These are phyloP conservation scores for Brachionus sp. DNA, from an alignment of 1,140 invertebrate genomes.

Conservation along the genomic window DNA sequence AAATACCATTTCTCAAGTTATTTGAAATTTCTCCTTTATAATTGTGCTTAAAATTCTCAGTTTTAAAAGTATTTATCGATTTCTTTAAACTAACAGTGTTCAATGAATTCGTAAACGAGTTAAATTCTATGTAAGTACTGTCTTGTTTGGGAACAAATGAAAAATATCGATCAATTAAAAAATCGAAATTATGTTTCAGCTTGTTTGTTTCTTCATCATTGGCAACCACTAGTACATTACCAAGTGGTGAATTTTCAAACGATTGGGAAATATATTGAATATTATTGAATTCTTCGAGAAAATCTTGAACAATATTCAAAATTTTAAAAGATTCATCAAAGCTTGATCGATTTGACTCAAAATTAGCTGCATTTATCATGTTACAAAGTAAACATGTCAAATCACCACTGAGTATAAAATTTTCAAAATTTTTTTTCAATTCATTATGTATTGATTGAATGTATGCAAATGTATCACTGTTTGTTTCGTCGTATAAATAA, in stretches of 20 bases:
- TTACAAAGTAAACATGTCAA: constrained; percentile 33
- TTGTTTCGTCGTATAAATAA: constrained; percentile 39
- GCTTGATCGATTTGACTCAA: background rate
- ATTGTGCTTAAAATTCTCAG: background rate
- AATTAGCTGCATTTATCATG: constrained; percentile 39
- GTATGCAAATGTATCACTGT: constrained; percentile 38
- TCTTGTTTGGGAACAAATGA: background rate
- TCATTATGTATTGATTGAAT: constrained; percentile 36
- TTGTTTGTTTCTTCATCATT: background rate
- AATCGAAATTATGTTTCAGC: constrained; percentile 9
- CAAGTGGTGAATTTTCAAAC: background rate
- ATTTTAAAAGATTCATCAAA: background rate
- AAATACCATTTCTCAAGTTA: constrained; percentile 42
- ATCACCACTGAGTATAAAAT: constrained; percentile 2
- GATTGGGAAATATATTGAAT: constrained; percentile 36
- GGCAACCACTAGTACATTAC: background rate
- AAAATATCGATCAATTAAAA: constrained; percentile 17
- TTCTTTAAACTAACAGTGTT: constrained; percentile 11
- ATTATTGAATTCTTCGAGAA: constrained; percentile 13
- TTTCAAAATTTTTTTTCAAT: constrained; percentile 1
- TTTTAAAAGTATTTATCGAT: background rate
- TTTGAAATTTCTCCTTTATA: constrained; percentile 42
- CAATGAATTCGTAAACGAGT: background rate
- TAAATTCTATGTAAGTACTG: background rate
- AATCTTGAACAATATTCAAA: background rate